phyloP scores from a whole-genome alignment of 1,140 invertebrate species.

The Schlechtendalia chinensis region DNA sequence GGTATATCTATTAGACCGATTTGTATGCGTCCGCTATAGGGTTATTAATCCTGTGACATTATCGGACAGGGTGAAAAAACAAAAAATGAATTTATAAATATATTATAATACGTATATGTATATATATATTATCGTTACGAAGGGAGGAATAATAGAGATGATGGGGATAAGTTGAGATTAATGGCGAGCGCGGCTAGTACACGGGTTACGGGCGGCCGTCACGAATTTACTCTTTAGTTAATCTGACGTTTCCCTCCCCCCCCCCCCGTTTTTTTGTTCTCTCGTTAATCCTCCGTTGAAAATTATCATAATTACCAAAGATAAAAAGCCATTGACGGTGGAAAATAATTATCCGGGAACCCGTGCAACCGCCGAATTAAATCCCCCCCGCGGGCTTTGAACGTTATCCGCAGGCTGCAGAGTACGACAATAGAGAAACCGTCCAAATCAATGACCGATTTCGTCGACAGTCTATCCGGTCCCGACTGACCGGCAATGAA shows the following conservation, averaged over 20 bases:
- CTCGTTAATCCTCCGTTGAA: not conserved
- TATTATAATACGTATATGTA: not conserved
- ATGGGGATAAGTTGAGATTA: constrained; percentile 13
- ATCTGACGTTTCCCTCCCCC: no score
- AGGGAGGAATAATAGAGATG: constrained; percentile 19
- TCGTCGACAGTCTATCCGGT: no score
- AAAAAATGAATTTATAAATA: constrained; percentile 15
- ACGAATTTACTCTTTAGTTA: constrained; percentile 26
- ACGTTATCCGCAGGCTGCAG: no score
- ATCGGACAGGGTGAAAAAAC: not conserved
- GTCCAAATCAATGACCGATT: no score
- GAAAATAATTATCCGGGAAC: not conserved
- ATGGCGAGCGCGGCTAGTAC: constrained; percentile 14
- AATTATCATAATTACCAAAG: constrained; percentile 23
- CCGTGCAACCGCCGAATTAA: no score
- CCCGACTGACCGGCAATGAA: no score
- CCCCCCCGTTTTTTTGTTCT: not conserved
- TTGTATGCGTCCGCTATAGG: not conserved
- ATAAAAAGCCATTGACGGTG: not conserved
- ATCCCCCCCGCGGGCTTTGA: no score
- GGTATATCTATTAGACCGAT: not conserved
- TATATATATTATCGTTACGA: not conserved
- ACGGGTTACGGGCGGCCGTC: not conserved
- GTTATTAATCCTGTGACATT: no score
- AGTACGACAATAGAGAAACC: no score